Evolutionary conservation across 2,113 vertebrate genomes (phyloP), one percentile per base, ranked within the genome.

Genomic region (Lota lota): DNA sequence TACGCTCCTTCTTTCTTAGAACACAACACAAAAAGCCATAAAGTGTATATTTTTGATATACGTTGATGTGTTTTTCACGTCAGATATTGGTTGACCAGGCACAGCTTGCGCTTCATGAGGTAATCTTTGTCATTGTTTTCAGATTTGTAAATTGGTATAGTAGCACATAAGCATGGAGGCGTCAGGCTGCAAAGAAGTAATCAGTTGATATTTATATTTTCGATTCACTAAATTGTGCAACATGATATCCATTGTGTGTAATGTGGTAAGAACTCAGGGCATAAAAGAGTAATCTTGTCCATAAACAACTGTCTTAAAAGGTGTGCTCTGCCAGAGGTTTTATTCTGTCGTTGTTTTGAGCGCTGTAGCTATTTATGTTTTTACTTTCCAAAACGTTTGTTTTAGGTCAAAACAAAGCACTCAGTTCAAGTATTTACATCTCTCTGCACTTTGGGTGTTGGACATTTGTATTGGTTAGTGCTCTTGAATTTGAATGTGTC

Each of bases 251-350:
- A 15, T 22, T 70, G 58, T 57, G 58, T 69, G 22, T 75, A 61
- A 75, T 63, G 40, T 81, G 76, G 61, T 74, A 63, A 78, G 67
- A 89, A 86, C 90, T 92, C 90, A 92, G 90, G 90, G 89, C 84
- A 83, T 78, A 63, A 79, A 53, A n/a, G 24, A 83, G 50, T 19
- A 47, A 51, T 61, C 70, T 22, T 70, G 81, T 86, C 79, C 40
- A 69, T 73, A 64, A 60, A 56, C 77, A 80, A 80, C 59, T 64
- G 78, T 77, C n/a, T 73, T 73, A 74, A 78, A 74, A 64, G 61
- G 69, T 60, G 40, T 81, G 79, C 73, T 70, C 64, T 79, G 28
- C 57, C 16, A 64, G 82, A 57, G 68, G 36, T 73, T 47, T 65
- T 19, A 77, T 59, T 73, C 66, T 78, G 58, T 75, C 10, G 8